Conservation (phyloP, 2,888 invertebrate species). For the Blastobasis adustella region DNA sequence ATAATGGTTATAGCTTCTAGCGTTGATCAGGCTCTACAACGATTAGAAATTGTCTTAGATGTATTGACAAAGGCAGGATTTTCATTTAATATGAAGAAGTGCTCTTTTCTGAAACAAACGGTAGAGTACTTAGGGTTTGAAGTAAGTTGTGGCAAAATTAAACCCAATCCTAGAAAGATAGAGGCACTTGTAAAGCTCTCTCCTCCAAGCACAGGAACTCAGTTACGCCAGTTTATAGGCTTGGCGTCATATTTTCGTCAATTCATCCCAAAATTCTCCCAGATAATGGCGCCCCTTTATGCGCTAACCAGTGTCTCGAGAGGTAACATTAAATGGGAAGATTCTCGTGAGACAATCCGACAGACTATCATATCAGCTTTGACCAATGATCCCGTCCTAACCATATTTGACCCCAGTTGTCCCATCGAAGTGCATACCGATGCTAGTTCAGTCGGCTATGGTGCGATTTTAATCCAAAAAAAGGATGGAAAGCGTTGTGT, state of each 20-base stretch:
- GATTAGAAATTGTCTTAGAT: background rate
- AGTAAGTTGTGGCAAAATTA: background rate
- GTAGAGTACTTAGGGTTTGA: too few relatives aligned
- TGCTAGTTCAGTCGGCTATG: conserved; percentile 18
- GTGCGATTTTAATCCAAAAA: conserved; percentile 15
- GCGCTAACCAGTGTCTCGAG: background rate
- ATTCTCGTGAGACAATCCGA: conserved; percentile 10
- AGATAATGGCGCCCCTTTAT: background rate
- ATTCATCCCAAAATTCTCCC: conserved; percentile 9
- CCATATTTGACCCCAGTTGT: conserved; percentile 13
- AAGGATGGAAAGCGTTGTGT: conserved; percentile 1
- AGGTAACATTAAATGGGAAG: background rate
- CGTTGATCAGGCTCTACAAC: too few relatives aligned
- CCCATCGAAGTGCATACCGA: conserved; percentile 19
- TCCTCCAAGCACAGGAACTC: conserved; percentile 1
- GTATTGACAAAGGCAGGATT: too few relatives aligned
- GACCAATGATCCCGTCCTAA: conserved; percentile 13
- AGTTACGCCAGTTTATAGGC: conserved; percentile 11
- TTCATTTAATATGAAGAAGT: too few relatives aligned
- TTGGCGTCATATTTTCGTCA: conserved; percentile 12
- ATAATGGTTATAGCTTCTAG: too few relatives aligned
- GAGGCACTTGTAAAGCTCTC: conserved; percentile 3
- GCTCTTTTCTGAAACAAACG: too few relatives aligned
- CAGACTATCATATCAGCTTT: conserved; percentile 12
- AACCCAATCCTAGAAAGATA: conserved; percentile 10